phyloP scores from a whole-genome alignment of 1,140 invertebrate species.

The Potamilus streckersoni region DNA sequence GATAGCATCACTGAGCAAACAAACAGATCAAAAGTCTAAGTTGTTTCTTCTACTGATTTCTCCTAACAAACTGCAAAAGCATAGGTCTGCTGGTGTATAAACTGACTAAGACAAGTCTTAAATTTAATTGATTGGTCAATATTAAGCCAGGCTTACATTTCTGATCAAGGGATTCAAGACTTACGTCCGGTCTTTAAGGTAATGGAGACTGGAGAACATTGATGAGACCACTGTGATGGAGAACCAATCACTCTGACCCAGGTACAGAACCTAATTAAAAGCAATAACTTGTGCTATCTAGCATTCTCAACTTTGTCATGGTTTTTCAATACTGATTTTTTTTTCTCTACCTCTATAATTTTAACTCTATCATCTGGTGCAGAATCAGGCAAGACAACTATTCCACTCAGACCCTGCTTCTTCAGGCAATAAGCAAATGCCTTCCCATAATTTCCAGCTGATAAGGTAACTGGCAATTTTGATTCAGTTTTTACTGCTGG shows the following conservation, averaged over 20 bases:
- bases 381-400: slow-evolving; percentile 57
- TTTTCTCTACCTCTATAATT: slow-evolving; percentile 50
- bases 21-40: too few relatives aligned
- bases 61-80: too few relatives aligned
- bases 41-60: too few relatives aligned
- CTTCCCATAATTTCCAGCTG: slow-evolving; percentile 64
- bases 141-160: too few relatives aligned
- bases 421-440: slow-evolving; percentile 56
- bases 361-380: slow-evolving; percentile 50
- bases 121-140: too few relatives aligned
- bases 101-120: too few relatives aligned
- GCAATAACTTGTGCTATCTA: not conserved
- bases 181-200: too few relatives aligned
- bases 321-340: not conserved
- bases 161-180: too few relatives aligned
- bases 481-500: slow-evolving; percentile 33
- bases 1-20: too few relatives aligned
- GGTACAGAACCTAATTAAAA: not conserved
- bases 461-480: slow-evolving; percentile 52
- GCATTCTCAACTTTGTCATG: not conserved
- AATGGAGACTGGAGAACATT: not conserved
- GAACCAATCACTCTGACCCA: not conserved
- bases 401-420: slow-evolving; percentile 36
- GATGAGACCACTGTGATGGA: not conserved
- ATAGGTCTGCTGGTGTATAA: too few relatives aligned